phyloP scores from a whole-genome alignment of 2,113 vertebrate genomes.

The Misgurnus anguillicaudatus region DNA sequence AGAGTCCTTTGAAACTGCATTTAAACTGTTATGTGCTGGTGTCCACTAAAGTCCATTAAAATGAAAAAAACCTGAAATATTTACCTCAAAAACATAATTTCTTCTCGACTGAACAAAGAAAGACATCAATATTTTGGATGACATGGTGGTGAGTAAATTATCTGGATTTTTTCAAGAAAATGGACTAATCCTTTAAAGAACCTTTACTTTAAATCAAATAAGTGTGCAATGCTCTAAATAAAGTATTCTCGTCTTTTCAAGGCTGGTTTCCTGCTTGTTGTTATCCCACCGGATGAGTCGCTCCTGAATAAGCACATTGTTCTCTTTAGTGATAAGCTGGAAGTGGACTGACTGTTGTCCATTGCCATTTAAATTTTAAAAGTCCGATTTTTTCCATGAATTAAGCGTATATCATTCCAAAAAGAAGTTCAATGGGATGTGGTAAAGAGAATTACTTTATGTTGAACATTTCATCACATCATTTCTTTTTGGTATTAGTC shows the following conservation, averaged over 20 bases:
- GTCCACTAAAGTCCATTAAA: no score
- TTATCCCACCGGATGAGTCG: slow-evolving; percentile 47
- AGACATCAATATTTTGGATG: no score
- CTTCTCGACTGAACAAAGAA: no score
- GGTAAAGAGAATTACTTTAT: background rate
- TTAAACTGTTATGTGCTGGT: no score
- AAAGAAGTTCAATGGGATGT: slow-evolving; percentile 51
- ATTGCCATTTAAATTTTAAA: slow-evolving; percentile 53
- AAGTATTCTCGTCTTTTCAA: slow-evolving; percentile 14
- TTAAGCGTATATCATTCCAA: slow-evolving; percentile 30
- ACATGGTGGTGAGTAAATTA: no score
- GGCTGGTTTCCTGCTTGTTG: slow-evolving; percentile 35
- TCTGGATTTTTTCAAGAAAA: no score
- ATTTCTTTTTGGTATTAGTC: background rate
- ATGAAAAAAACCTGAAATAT: no score
- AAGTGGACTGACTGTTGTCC: slow-evolving; percentile 42
- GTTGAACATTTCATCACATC: background rate
- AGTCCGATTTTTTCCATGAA: slow-evolving; percentile 51
- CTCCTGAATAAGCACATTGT: slow-evolving; percentile 59
- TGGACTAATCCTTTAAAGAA: no score
- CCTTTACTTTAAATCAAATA: no score
- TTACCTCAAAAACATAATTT: no score
- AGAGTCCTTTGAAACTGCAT: no score
- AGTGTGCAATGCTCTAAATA: background rate
- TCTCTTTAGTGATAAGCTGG: slow-evolving; percentile 60